Conservation (phyloP, 2,113 vertebrate species). For the Mesoclemmys tuberculata region DNA sequence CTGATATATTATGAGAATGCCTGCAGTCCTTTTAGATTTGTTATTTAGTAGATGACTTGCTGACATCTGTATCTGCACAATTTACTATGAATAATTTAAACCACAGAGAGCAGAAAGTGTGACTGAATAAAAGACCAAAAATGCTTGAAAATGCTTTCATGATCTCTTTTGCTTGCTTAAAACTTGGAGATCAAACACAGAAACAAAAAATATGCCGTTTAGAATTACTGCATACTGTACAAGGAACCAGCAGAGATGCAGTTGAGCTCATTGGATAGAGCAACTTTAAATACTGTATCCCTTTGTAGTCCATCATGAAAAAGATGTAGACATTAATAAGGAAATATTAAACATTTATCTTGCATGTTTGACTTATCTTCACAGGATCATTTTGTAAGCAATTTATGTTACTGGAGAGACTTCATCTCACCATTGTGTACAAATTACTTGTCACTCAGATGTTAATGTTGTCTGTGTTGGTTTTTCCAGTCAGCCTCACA, state of each 20-base stretch:
- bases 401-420: not conserved
- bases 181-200: conserved; percentile 51
- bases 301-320: not conserved
- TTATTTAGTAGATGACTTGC: conserved; percentile 24
- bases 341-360: conserved; percentile 48
- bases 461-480: not conserved
- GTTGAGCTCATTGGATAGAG: not conserved
- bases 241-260: conserved; percentile 2
- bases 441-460: conserved; percentile 1
- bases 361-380: conserved; percentile 11
- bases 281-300: not conserved
- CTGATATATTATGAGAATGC: not conserved
- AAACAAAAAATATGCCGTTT: conserved; percentile 1
- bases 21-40: not conserved
- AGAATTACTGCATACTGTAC: not conserved
- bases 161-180: conserved; percentile 33
- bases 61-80: conserved; percentile 27
- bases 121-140: conserved; percentile 19
- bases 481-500: not conserved
- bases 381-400: conserved; percentile 12
- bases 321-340: conserved; percentile 3
- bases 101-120: not conserved
- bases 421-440: not conserved
- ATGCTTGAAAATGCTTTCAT: conserved; percentile 35
- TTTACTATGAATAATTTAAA: conserved; percentile 39